These are phyloP conservation scores for Laticauda laticaudata DNA, from an alignment of 2,113 vertebrate species.

Conservation along the genomic window DNA sequence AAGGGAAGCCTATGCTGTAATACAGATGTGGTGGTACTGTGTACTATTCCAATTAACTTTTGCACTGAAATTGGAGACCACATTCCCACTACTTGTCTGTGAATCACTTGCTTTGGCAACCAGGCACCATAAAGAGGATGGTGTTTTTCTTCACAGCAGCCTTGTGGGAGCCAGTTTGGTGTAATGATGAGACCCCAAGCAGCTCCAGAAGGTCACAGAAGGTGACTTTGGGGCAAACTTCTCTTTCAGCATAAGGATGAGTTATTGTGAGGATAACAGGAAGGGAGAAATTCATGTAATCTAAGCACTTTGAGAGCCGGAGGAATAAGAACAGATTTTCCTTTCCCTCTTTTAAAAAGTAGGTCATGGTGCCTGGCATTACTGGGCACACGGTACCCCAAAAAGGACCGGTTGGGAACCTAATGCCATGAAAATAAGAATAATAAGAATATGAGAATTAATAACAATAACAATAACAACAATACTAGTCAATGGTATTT, in stretches of 20 bases:
- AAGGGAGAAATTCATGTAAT: neutral
- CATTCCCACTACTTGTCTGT: neutral
- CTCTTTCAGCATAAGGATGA: neutral
- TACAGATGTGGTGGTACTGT: neutral
- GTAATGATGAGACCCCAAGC: neutral
- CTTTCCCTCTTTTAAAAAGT: neutral
- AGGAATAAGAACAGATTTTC: neutral
- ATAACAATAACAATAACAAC: no score
- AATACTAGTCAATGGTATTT: no score
- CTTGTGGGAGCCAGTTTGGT: neutral
- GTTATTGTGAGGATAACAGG: neutral
- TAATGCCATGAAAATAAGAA: neutral
- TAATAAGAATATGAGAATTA: neutral
- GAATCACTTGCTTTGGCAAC: neutral
- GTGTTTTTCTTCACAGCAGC: neutral
- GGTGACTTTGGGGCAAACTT: neutral
- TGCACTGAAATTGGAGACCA: neutral
- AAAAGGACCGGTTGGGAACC: neutral
- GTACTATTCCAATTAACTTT: neutral
- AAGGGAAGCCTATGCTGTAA: neutral
- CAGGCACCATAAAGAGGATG: neutral
- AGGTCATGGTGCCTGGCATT: neutral
- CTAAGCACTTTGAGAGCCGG: neutral
- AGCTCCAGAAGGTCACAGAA: neutral
- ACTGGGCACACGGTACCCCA: neutral